A percentile compares a stretch with the other conserved stretches of the same genome.
These are phyloP conservation scores for Aplocera efformata DNA, from an alignment of 2,888 invertebrate genomes.

Conservation along the genomic window DNA sequence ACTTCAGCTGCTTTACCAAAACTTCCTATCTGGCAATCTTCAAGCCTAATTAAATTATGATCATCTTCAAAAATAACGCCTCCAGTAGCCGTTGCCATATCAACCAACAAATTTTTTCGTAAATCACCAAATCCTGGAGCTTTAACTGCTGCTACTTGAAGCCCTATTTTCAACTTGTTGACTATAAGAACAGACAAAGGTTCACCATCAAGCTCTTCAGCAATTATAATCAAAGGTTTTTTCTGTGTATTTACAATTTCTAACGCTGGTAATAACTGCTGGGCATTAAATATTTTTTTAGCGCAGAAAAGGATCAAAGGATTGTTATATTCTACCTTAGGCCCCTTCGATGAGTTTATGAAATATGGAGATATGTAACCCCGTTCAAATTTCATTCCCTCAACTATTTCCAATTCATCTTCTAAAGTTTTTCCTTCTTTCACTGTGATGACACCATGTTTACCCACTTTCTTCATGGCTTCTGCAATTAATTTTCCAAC, in stretches of 20 bases:
- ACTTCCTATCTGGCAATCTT: constrained; percentile 90
- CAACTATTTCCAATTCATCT: constrained; percentile 96
- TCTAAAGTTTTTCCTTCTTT: constrained; percentile 98
- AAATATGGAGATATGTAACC: constrained; percentile 99
- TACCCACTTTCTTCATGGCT: constrained; percentile 98
- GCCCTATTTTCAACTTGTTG: constrained; percentile 91
- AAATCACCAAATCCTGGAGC: constrained; percentile 98
- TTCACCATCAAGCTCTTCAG: constrained; percentile 97
- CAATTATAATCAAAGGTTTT: constrained; percentile 95
- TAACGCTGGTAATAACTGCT: constrained; percentile 96
- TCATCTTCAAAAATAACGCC: constrained; percentile 97
- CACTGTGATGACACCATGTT: constrained; percentile 98
- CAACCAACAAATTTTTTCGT: constrained; percentile 91
- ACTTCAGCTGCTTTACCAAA: constrained; percentile 93
- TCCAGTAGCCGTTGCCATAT: constrained; percentile 95
- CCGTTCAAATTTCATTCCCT: constrained; percentile 99
- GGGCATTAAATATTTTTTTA: constrained; percentile 97
- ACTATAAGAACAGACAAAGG: constrained; percentile 94
- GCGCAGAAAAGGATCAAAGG: constrained; percentile 95
- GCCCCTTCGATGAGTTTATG: constrained; percentile 98
- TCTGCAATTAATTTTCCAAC: constrained; percentile 96
- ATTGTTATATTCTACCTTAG: constrained; percentile 98
- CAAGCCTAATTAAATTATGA: constrained; percentile 90
- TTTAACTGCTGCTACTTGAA: constrained; percentile 96
- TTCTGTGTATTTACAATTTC: constrained; percentile 95